phyloP scores from a whole-genome alignment of 2,113 vertebrate genomes.

The Lepus europaeus region DNA sequence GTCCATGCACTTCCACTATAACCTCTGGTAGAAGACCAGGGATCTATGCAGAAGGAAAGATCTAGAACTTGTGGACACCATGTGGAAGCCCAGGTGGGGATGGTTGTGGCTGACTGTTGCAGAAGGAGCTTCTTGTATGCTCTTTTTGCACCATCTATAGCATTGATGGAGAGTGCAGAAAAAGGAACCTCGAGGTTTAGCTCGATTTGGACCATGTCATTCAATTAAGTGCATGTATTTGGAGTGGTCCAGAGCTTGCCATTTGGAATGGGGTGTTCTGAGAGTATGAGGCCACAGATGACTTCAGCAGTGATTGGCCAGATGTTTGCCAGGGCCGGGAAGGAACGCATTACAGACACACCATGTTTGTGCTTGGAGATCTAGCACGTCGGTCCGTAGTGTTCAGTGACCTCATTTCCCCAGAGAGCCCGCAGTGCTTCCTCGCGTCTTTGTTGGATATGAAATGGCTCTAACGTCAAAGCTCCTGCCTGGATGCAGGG shows the following conservation, averaged over 20 bases:
- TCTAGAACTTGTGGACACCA: background rate
- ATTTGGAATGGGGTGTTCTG: background rate
- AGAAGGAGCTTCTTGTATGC: background rate
- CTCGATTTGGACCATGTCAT: constrained; percentile 13
- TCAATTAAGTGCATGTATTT: background rate
- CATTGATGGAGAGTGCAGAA: background rate
- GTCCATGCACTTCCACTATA: background rate
- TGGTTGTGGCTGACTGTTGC: background rate
- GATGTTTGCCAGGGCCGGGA: background rate
- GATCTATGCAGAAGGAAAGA: background rate
- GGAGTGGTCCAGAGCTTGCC: background rate
- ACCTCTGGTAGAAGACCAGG: background rate
- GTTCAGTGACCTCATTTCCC: constrained; percentile 34
- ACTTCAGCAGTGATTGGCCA: background rate
- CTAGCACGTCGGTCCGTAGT: background rate
- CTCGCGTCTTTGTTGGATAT: background rate
- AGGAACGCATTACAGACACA: background rate
- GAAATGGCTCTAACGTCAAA: constrained; percentile 40
- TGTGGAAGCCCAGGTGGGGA: background rate
- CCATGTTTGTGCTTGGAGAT: background rate
- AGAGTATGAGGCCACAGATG: background rate
- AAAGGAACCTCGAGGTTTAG: background rate
- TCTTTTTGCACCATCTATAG: background rate
- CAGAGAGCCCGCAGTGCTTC: background rate
- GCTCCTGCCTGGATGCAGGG: background rate